Evolutionary conservation across 1,140 invertebrate species (phyloP), one percentile per base, ranked within the genome.

Genomic region (Phenacoccus solenopsis): DNA sequence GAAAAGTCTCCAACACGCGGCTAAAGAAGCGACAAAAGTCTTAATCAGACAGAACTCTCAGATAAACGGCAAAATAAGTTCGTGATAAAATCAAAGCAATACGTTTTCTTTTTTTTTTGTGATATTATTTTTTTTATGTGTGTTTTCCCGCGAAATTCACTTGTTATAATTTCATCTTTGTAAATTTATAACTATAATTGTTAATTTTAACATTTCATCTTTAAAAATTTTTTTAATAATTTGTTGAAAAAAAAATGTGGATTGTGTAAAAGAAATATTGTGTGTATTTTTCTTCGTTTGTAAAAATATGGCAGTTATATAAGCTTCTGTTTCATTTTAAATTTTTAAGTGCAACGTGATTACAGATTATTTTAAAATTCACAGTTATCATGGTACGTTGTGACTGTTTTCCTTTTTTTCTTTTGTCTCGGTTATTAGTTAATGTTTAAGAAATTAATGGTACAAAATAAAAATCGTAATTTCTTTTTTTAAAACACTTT

Each of bases 1-100:
- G 78, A 88, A 87, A 79, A 86, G 88, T 75, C 85, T 91, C 74
- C 84, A 89, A 75, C 88, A 88, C 77, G 90, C 88, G 74, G 86
- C 88, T 75, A 87, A 87, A 28, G 49, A 71, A 69, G 71, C 71
- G 12, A 71, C 69, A 3, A 71, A 64, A 64, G 25, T 64, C 59
- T 24, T 64, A 22, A 64, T 27, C 4, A 20, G 59, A 16, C 59
- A 64, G 59, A 27, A 64, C 25, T 64, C 59, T 24, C 59, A 64
- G 25, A 64, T 64, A 64, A 64, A 64, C 16, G 59, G 59, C 1
- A 64, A 64, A 25, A 64, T 64, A 64, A 64, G 25, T 20, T 64
- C 59, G 59, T 64, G 59, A 64, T 64, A 10, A 16, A 64, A 24
- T 64, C 25, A 16, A 64, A 64, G 59, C 59, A 64, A 64, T 64